Evolutionary conservation across 2,888 invertebrate genomes (phyloP), one percentile per base, ranked within the genome.

Genomic region (Caenorhabditis plicata): DNA sequence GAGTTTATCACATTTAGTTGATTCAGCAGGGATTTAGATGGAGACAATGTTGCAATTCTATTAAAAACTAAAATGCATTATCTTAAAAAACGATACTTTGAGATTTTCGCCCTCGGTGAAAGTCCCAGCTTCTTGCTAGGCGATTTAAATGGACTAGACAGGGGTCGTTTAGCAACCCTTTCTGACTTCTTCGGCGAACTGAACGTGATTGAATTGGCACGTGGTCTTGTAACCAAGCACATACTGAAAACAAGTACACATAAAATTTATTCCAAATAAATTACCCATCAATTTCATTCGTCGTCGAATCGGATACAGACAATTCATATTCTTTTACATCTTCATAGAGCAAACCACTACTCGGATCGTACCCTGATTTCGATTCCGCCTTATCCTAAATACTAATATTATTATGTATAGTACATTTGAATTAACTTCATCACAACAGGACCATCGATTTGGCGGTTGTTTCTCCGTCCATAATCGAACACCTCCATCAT

Each of bases 401-500:
- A n/a, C n/a, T n/a, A n/a, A n/a, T n/a, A n/a, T n/a, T n/a, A n/a
- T n/a, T n/a, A n/a, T n/a, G n/a, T n/a, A n/a, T n/a, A n/a, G n/a
- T n/a, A n/a, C n/a, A n/a, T n/a, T n/a, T n/a, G n/a, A 27, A 27
- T 27, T 40, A 9, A 38, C 57, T 20, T 52, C 31, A 2, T 58
- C 58, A 27, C 33, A 38, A 19, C 36, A 43, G n/a, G 42, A 43
- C 57, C 57, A 58, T 15, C 32, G 5, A 27, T 38, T 53, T 22
- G 1, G 7, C 36, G 22, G 11, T 42, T 60, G 26, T 20, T 23
- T 35, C 8, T 60, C 60, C 1, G 31, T 29, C 60, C 60, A 60
- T n/a, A 60, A 25, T 17, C 60, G 45, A n/a, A 60, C 29, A 2
- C 60, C 60, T 32, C 47, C 47, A 26, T 60, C 60, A 20, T 60